Base-by-base conservation (phyloP, 2,797 vertebrate species). In the Anolis apletophallus region DNA sequence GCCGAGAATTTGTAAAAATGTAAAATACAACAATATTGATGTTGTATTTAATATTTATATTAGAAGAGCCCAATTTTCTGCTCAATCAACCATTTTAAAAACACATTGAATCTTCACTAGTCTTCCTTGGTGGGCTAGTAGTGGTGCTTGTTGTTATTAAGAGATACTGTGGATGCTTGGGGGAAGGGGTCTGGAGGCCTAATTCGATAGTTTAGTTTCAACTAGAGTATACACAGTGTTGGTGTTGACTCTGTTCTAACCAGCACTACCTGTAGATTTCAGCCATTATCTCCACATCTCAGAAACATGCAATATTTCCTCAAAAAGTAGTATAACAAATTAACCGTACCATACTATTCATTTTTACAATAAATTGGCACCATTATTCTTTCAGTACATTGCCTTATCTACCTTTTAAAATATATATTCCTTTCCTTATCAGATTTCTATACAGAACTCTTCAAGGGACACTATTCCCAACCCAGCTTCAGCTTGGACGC, bases 401-500 rank as follows among this genome's bases (percentile, higher is more conserved):
- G 85, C 87, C 84, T 69, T 78, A n/a, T 69, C n/a, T 26, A 57
- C 32, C 55, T 78, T 87, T 78, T 74, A 78, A 91, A 64, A 61
- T 23, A 90, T 50, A 36, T 69, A 32, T 72, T 86, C 0, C 0
- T 93, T 93, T 50, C 87, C 36, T 34, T 89, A 26, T 90, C 95
- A 99, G 99, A 93, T 98, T 98, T 94, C 97, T 99, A 89, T 98
- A 98, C 96, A 96, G 97, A 96, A 97, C 97, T 54, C 97, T 98
- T 93, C 99, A 98, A 94, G 98, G 98, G 85, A 97, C 97, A 0
- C 91, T 99, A 17, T 98, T 97, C 92, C 98, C 98, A 80, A 98
- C 96, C 17, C 97, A 97, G 0, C 96, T 98, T 82, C 98, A 99
- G 86, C 94, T 97, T 32, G 98, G 97, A 59, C 96, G 98, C 85